Base-by-base conservation (phyloP, 37 sponge, comb jelly and placozoan species). In the Theonella swinhoei region DNA sequence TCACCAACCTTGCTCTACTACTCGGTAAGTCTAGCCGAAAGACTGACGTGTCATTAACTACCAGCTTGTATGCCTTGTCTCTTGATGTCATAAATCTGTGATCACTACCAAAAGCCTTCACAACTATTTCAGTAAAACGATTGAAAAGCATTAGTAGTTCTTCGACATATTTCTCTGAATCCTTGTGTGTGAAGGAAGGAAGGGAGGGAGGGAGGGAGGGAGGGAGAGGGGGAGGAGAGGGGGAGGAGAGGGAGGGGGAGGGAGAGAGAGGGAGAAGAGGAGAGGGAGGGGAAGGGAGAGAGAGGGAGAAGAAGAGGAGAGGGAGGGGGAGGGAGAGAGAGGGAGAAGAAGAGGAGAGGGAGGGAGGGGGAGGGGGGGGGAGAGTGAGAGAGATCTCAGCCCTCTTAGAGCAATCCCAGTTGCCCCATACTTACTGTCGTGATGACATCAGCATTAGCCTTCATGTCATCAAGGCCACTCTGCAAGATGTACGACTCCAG, bases 101-200 rank as follows among this genome's bases (percentile, higher is more conserved):
- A 65, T 96, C 95, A 31, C 85, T 84, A 24, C 66, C 68, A 70
- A 96, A 96, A 4, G 94, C 97, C 61, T 87, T 83, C 68, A 78
- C 68, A 8, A 94, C 90, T 8, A 96, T 68, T 38, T 76, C 75
- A 68, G 90, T 94, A 68, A 85, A 96, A 34, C 85, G 63, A 59
- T 87, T 76, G 65, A 94, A 96, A 72, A 94, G 74, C 25, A 78
- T 80, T 47, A 96, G 70, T 70, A 96, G 82, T 78, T 96, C 88
- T 74, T 96, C 97, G 70, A 96, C 90, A 66, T 96, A 96, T 74
- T 96, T 96, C 88, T 96, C 97, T 25, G 92, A 89, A 68, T 96
- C 97, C 95, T 95, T 32, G 20, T n/a, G n/a, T n/a, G n/a, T n/a
- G n/a, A n/a, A n/a, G n/a, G n/a, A n/a, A n/a, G n/a, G n/a, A 79